These are phyloP conservation scores for Eupristina koningsbergeri DNA, from an alignment of 1,140 invertebrate genomes.

Conservation along the genomic window DNA sequence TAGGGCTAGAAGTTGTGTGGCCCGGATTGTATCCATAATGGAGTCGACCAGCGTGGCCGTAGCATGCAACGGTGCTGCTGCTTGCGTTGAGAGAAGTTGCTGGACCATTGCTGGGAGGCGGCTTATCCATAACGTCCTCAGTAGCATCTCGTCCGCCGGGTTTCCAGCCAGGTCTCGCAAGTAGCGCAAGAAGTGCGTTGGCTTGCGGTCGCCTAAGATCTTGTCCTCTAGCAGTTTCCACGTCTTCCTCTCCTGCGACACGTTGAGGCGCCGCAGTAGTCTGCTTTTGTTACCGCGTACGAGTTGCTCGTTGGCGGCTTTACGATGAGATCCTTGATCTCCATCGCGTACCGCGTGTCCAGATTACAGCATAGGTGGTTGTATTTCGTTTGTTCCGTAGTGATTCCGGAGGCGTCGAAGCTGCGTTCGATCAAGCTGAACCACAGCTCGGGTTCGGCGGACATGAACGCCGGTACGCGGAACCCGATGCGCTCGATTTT, in stretches of 20 bases:
- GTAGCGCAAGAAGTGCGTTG: slow-evolving; percentile 57
- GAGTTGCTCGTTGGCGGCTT: slow-evolving; percentile 29
- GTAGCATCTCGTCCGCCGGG: slow-evolving; percentile 28
- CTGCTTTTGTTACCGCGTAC: slow-evolving; percentile 57
- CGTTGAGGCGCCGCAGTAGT: slow-evolving; percentile 56
- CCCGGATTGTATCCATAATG: not conserved
- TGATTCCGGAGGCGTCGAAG: slow-evolving; percentile 52
- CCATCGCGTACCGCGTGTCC: not conserved
- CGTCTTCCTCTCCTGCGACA: slow-evolving; percentile 55
- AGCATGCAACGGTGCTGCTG: not conserved
- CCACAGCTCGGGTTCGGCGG: slow-evolving; percentile 51
- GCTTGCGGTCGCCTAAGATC: slow-evolving; percentile 61
- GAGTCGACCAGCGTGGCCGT: slow-evolving; percentile 20
- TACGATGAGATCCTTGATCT: slow-evolving; percentile 47
- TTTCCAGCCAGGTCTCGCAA: slow-evolving; percentile 45
- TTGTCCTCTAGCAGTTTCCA: slow-evolving; percentile 58
- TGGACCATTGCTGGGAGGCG: slow-evolving; percentile 46
- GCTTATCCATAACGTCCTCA: slow-evolving; percentile 50
- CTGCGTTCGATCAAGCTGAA: slow-evolving; percentile 53
- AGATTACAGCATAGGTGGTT: slow-evolving; percentile 44
- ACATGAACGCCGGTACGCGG: slow-evolving; percentile 42
- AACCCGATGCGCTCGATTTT: not conserved
- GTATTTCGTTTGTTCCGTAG: slow-evolving; percentile 55
- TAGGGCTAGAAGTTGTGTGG: not conserved
- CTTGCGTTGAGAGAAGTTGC: not conserved